phyloP scores from a whole-genome alignment of 2,797 vertebrate species.

The Sparidentex hasta region DNA sequence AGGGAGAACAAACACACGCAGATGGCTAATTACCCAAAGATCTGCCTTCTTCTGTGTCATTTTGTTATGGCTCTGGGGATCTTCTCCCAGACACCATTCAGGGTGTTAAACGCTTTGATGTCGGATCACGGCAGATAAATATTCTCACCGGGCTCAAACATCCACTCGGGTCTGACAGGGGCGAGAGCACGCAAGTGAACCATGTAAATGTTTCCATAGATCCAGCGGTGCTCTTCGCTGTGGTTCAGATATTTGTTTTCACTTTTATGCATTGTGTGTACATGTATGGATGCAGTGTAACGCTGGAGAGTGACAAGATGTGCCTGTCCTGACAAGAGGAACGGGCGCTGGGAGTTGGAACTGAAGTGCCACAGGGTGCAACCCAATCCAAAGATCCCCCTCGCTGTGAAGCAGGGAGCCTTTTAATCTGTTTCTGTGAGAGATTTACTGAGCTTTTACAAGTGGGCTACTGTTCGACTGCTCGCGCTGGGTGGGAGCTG shows the following conservation, averaged over 20 bases:
- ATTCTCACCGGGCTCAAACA: slow-evolving; percentile 57
- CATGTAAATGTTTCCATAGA: slow-evolving; percentile 72
- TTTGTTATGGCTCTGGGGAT: slow-evolving; percentile 66
- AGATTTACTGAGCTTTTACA: slow-evolving; percentile 83
- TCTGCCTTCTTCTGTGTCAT: slow-evolving; percentile 66
- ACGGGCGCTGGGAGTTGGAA: slow-evolving; percentile 59
- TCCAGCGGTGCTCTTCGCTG: slow-evolving; percentile 72
- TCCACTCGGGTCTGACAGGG: slow-evolving; percentile 36
- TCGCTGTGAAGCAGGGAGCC: slow-evolving; percentile 60
- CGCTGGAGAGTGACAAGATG: slow-evolving; percentile 65
- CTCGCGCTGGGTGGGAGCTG: slow-evolving; percentile 74
- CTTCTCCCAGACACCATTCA: slow-evolving; percentile 49
- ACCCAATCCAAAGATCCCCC: slow-evolving; percentile 74
- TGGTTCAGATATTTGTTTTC: slow-evolving; percentile 65
- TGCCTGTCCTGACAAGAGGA: slow-evolving; percentile 78
- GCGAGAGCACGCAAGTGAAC: slow-evolving; percentile 53
- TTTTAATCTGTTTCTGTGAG: slow-evolving; percentile 79
- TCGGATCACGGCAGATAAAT: slow-evolving; percentile 55
- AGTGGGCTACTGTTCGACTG: slow-evolving; percentile 57
- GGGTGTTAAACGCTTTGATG: slow-evolving; percentile 66
- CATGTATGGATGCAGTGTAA: slow-evolving; percentile 69
- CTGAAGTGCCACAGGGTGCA: slow-evolving; percentile 76
- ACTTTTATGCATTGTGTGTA: slow-evolving; percentile 76
- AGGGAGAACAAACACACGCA: slow-evolving; percentile 67
- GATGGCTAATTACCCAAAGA: slow-evolving; percentile 74